Evolutionary conservation across 2,113 vertebrate species (phyloP), one percentile per base, ranked within the genome.

Genomic region (Tachysurus vachellii): DNA sequence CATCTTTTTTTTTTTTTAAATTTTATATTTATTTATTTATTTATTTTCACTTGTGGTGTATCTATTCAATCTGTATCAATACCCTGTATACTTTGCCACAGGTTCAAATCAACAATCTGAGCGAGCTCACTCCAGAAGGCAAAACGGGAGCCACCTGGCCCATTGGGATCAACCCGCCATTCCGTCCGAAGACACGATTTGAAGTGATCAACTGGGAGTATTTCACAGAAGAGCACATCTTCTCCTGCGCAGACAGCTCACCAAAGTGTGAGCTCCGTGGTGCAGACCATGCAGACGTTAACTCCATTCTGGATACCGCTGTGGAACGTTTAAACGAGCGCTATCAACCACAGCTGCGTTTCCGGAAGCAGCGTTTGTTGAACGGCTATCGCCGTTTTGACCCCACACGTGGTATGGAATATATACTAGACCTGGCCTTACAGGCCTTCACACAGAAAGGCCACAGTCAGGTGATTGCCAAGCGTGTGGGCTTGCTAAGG

Each of bases 151-250:
- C 97, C 88, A 96, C 95, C 0, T 99, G 98, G 98, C 98, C 98
- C 0, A 88, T 98, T 0, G 98, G 98, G n/a, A 96, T 99, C 87
- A 97, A 96, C 0, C 94, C 96, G 0, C 97, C 97, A 0, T 99
- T 99, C 89, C 94, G 93, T 5, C 97, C 98, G 0, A 95, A 93
- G 86, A 97, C 98, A 0, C 97, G 97, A 50, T 99, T 99, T n/a
- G 97, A 99, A 92, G 96, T 99, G 0, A 95, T 99, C 87, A 96
- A 95, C 94, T 99, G 98, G 98, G 97, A 99, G 87, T 99, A 99
- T 93, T 99, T 99, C 91, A 99, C 97, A 0, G 98, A 99, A 86
- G 97, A 97, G 92, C 97, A 99, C 50, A 95, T 97, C 26, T 99
- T 97, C 94, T 96, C 97, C 10, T 99, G 98, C 50, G 88, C 93